A percentile compares a stretch with the other conserved stretches of the same genome.
Conservation (phyloP, 2,888 invertebrate species). For the Hedychridium roseum region DNA sequence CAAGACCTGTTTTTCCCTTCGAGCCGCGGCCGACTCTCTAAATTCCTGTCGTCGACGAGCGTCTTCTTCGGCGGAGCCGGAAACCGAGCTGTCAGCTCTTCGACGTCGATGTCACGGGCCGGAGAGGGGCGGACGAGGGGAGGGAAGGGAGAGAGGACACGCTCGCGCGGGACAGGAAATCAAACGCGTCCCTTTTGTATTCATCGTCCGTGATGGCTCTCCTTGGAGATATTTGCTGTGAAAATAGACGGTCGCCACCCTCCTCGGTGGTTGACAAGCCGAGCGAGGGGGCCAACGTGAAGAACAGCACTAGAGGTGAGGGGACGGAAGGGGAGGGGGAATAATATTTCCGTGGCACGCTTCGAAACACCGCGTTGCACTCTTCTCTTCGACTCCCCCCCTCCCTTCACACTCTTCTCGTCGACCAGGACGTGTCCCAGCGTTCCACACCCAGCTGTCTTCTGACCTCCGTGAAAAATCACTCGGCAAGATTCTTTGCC, state of each 20-base stretch:
- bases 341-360: constrained; percentile 34
- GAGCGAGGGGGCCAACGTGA: constrained; percentile 1
- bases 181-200: constrained; percentile 31
- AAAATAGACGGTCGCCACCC: constrained; percentile 33
- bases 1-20: too few species aligned
- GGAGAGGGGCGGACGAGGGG: constrained; percentile 21
- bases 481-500: too few species aligned
- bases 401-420: too few species aligned
- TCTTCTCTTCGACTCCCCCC: constrained; percentile 9
- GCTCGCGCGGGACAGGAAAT: constrained; percentile 22
- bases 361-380: constrained; percentile 28
- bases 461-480: too few species aligned
- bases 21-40: too few species aligned
- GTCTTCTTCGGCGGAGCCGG: too few species aligned
- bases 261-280: constrained; percentile 17
- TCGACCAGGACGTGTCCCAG: too few species aligned
- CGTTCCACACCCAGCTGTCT: too few species aligned
- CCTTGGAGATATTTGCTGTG: constrained; percentile 41
- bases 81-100: too few species aligned
- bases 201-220: constrained; percentile 32
- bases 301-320: constrained; percentile 2
- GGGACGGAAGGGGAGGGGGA: constrained; percentile 4
- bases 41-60: too few species aligned
- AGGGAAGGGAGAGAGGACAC: constrained; percentile 15
- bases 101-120: too few species aligned